Conservation (phyloP, 2,113 vertebrate genomes). For the Xiphias gladius region DNA sequence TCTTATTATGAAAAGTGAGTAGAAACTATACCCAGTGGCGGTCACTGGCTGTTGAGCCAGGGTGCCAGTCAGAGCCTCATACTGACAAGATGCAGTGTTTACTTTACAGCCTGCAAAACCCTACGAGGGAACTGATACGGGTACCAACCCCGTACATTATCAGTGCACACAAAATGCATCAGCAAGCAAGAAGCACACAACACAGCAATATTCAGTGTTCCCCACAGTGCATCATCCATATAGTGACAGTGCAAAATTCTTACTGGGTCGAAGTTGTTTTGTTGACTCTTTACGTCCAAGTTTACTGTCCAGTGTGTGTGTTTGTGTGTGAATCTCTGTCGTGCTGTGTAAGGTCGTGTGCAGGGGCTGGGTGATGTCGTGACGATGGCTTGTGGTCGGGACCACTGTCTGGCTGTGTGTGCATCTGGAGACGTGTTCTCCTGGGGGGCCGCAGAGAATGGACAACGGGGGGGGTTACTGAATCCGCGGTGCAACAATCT, state of each 20-base stretch:
- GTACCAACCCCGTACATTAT: too few species aligned
- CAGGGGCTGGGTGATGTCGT: conserved; percentile 71
- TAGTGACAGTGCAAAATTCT: too few species aligned
- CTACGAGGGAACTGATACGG: too few species aligned
- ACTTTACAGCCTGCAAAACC: too few species aligned
- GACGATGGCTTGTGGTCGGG: conserved; percentile 92
- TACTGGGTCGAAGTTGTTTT: not conserved
- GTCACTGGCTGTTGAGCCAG: too few species aligned
- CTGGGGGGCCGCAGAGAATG: conserved; percentile 91
- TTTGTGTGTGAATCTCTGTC: not conserved
- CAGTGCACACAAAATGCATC: too few species aligned
- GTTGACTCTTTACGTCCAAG: too few species aligned
- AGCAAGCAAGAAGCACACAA: too few species aligned
- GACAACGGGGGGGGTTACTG: conserved; percentile 88
- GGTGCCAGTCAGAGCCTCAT: too few species aligned
- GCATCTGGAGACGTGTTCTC: conserved; percentile 92
- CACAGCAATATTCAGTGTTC: too few species aligned
- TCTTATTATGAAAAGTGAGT: not conserved
- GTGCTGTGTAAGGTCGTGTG: conserved; percentile 52
- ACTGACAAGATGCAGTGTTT: too few species aligned
- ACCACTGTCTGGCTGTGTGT: conserved; percentile 92
- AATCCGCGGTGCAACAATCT: conserved; percentile 75
- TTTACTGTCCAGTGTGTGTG: not conserved
- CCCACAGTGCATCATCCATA: too few species aligned
- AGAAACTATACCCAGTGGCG: not conserved